Evolutionary conservation across 2,888 invertebrate species (phyloP), one percentile per base, ranked within the genome.

Genomic region (Eupithecia tripunctaria): DNA sequence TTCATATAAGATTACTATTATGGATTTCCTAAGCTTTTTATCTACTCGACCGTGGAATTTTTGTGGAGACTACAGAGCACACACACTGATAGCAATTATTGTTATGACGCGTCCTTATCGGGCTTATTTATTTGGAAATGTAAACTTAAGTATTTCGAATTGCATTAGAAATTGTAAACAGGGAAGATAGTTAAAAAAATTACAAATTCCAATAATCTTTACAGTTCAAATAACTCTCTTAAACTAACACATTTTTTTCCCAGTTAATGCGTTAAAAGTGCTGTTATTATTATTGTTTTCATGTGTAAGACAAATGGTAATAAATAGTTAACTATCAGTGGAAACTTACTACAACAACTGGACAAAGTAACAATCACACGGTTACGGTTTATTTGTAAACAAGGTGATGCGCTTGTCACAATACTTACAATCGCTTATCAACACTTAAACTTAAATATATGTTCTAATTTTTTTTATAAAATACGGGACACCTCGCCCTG

Each of bases 351-450:
- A 62, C 63, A 63, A 63, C 18, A 63, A 71, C 66, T 59, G 59
- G 70, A 41, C 72, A 75, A 68, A 71, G 29, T 62, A 65, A 56
- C 25, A 76, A 76, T 75, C 69, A 29, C 60, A 21, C 5, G 60
- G 67, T 38, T 66, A 66, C 75, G 72, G 75, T 74, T 76, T 64
- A 72, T 72, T 72, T 72, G 73, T 73, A 78, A 78, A 76, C 73
- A 72, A 70, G 21, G 18, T 41, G 68, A 71, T 76, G 71, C 51
- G 66, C 70, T 59, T 68, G 51, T 67, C 64, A 62, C 27, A 18
- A 18, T 29, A 18, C 7, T 4, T 51, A 29, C 60, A 60, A 14
- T 36, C 32, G 1, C 62, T 62, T 62, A 62, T 62, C 32, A 62
- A 32, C 62, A 62, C 32, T 62, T 2, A 18, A 59, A 38, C 38